Base-by-base conservation (phyloP, 2,113 vertebrate genomes). In the Donacobius atricapilla region DNA sequence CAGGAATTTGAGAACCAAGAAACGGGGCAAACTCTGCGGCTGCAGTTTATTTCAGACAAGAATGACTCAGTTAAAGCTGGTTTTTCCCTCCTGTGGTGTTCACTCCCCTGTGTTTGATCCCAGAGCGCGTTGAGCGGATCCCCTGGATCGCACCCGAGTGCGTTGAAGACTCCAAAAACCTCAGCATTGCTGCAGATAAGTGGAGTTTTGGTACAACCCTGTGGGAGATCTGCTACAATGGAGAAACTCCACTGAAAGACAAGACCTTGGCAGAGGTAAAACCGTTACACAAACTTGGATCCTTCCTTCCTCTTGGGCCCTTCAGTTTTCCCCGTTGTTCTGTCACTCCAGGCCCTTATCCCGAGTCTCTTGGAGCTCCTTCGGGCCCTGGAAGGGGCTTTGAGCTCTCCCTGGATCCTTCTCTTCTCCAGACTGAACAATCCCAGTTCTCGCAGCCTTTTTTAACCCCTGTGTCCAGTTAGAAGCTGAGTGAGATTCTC, bases 141-240 rank as follows among this genome's bases (percentile, higher is more conserved):
- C 99, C 99, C 0, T 99, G 99, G 99, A 99, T 99, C 2, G 99
- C 99, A 39, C 99, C 99, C 0, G 99, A 99, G 94, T 99, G 99
- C 70, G 98, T 99, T 11, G 98, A 99, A 63, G 98, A 97, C 78
- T 92, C 97, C 27, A 98, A 98, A 28, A 98, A 98, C 71, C 93
- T 99, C 78, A 99, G 98, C 4, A 93, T 99, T 47, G 99, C 99
- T 11, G 99, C 99, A 8, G 99, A 99, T 37, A 99, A 99, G 63
- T 99, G 99, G 99, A 99, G 99, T 45, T 99, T 99, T 63, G 99
- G 99, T 12, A 99, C 99, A 47, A 99, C 99, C 0, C 98, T 99
- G 96, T 99, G 99, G 99, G 99, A 99, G 92, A 99, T 99, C 96
- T 99, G 99, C 96, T 99, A 99, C 16, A 99, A 99, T 20, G 99